Percentiles rank a stretch among this genome's conserved stretches.
These are phyloP conservation scores for Pyrrhia umbra DNA, from an alignment of 2,888 invertebrate species.

Conservation along the genomic window DNA sequence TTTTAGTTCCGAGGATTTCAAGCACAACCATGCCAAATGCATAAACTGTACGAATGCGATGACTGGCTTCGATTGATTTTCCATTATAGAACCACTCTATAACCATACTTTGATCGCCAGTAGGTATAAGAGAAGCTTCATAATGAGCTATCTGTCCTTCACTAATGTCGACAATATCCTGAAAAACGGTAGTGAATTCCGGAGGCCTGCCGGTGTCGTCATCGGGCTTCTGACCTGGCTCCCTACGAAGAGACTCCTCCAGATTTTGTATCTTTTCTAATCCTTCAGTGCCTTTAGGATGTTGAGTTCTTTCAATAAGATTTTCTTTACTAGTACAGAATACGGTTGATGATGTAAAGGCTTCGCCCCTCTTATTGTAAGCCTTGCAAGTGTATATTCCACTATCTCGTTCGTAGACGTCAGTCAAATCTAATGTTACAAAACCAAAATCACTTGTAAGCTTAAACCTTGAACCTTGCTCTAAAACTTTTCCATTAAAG, in stretches of 20 bases:
- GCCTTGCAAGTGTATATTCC: conserved; percentile 98
- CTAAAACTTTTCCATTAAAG: conserved; percentile 96
- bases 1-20: conserved; percentile 98
- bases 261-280: conserved; percentile 97
- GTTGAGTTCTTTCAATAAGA: conserved; percentile 96
- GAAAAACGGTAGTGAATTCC: conserved; percentile 96
- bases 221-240: conserved; percentile 92
- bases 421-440: conserved; percentile 97
- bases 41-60: conserved; percentile 97
- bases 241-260: conserved; percentile 95
- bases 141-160: conserved; percentile 99
- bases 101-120: conserved; percentile 97
- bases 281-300: conserved; percentile 98
- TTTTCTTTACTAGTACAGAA: conserved; percentile 95
- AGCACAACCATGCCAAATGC: conserved; percentile 99
- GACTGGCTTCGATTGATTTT: conserved; percentile 96
- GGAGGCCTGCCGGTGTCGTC: conserved; percentile 96
- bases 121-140: conserved; percentile 98
- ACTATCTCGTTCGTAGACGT: conserved; percentile 97
- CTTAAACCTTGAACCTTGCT: conserved; percentile 97
- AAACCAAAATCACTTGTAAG: conserved; percentile 99
- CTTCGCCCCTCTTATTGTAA: conserved; percentile 96
- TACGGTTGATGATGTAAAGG: conserved; percentile 97
- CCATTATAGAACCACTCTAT: conserved; percentile 99
- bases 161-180: conserved; percentile 94